Conservation (phyloP, 1,140 invertebrate species). For the Danaus melanippus region DNA sequence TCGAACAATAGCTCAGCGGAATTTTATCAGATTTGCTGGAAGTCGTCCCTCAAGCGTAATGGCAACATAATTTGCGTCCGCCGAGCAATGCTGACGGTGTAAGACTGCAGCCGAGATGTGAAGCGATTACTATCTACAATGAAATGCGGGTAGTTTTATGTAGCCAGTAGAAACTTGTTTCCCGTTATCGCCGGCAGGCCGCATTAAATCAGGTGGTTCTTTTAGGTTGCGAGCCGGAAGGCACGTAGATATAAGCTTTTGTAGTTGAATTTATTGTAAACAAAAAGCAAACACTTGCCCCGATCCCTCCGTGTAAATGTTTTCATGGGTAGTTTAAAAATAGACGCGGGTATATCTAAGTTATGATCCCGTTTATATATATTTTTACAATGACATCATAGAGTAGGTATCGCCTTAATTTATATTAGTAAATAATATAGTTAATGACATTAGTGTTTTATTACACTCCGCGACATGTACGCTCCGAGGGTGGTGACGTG, state of each 20-base stretch:
- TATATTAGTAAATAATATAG: no score
- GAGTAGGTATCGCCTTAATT: no score
- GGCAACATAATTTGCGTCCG: conserved; percentile 49
- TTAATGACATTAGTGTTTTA: no score
- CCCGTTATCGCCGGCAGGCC: conserved; percentile 48
- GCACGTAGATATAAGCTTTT: conserved; percentile 12
- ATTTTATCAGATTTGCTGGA: conserved; percentile 26
- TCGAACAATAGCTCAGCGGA: conserved; percentile 20
- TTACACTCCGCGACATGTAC: no score
- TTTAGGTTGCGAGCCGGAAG: conserved; percentile 31
- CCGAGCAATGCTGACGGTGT: conserved; percentile 38
- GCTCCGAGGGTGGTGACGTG: no score
- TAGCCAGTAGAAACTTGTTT: conserved; percentile 41
- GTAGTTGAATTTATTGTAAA: background rate
- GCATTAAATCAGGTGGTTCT: conserved; percentile 52
- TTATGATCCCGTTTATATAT: no score
- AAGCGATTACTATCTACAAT: conserved; percentile 44
- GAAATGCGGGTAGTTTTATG: conserved; percentile 59
- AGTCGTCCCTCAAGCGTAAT: conserved; percentile 42
- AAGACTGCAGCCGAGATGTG: conserved; percentile 45
- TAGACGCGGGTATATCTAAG: no score
- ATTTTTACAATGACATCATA: no score
- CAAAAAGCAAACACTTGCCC: background rate
- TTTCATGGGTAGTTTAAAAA: no score
- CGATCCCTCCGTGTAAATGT: no score